Evolutionary conservation across 2,888 invertebrate genomes (phyloP).

Genomic region (Microdon myrmicae): DNA sequence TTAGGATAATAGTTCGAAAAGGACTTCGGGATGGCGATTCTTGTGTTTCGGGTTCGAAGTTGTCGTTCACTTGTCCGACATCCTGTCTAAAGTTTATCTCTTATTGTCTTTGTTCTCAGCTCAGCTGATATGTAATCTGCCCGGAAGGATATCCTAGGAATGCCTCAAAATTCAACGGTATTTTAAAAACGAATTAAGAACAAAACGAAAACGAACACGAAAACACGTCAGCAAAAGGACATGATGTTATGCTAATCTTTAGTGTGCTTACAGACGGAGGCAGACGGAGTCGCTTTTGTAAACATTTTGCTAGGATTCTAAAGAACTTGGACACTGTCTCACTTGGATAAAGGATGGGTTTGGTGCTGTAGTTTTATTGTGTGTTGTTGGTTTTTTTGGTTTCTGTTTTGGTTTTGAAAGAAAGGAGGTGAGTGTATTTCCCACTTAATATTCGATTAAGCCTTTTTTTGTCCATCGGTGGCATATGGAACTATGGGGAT

Average conservation of each 20-base stretch:
- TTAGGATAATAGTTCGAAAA: no score
- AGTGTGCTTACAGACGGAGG: no score
- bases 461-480: no score
- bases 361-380: no score
- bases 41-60: neutral
- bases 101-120: slow-evolving; percentile 9
- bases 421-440: no score
- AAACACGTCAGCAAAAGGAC: slow-evolving; percentile 14
- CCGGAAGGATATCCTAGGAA: no score
- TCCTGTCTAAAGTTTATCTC: slow-evolving; percentile 23
- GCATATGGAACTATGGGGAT: no score
- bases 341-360: neutral
- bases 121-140: slow-evolving; percentile 5
- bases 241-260: slow-evolving; percentile 47
- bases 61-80: slow-evolving; percentile 20
- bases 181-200: slow-evolving; percentile 24
- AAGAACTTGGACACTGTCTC: neutral
- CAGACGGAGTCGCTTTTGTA: slow-evolving; percentile 1
- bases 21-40: neutral
- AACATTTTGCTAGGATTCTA: slow-evolving; percentile 4
- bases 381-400: no score
- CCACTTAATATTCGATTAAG: no score
- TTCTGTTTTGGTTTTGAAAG: no score
- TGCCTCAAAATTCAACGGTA: slow-evolving; percentile 33
- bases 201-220: neutral